Evolutionary conservation across 2,113 vertebrate species (phyloP), one percentile per base, ranked within the genome.

Genomic region (Marcusenius ussheri): DNA sequence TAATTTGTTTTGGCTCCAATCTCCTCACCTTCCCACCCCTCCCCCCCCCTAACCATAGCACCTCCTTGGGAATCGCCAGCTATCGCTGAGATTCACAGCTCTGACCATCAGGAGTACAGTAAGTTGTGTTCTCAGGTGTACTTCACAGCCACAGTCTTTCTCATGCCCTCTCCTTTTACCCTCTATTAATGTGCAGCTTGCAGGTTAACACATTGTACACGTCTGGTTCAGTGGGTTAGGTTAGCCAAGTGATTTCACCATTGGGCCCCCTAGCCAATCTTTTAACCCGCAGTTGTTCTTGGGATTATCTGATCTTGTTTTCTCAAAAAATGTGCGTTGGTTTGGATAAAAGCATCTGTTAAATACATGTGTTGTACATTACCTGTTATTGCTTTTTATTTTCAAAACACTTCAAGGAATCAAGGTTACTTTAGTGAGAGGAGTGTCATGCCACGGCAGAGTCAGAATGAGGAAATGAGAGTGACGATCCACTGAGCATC

Each of bases 91-190:
- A 42, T 86, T 45, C 56, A 80, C 27, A 62, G 58, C 58, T 11
- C 50, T 83, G 88, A 66, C 13, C 62, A 87, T 31, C 91, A 27
- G 17, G 83, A 83, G 24, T 77, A 87, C 50, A 90, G 62, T 91
- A 90, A 47, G 83, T 89, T n/a, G n/a, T 49, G 70, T 89, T 70
- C 88, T 87, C 10, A 39, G 45, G 31, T 70, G 83, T 46, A 19
- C 31, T 11, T 88, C 27, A 42, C 56, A 2, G 13, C 49, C 45
- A 35, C 39, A 21, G 24, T 53, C 39, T 47, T 56, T 27, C 21
- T 70, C 27, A 50, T n/a, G 50, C 8, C 24, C 31, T 56, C 47
- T 87, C 85, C 50, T 21, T 9, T 87, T 56, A 27, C 13, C n/a
- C 50, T 35, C 85, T 53, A 9, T 53, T 87, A 56, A 56, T 53